Evolutionary conservation across 1,140 invertebrate genomes (phyloP).

Genomic region (Diorhabda elongata): DNA sequence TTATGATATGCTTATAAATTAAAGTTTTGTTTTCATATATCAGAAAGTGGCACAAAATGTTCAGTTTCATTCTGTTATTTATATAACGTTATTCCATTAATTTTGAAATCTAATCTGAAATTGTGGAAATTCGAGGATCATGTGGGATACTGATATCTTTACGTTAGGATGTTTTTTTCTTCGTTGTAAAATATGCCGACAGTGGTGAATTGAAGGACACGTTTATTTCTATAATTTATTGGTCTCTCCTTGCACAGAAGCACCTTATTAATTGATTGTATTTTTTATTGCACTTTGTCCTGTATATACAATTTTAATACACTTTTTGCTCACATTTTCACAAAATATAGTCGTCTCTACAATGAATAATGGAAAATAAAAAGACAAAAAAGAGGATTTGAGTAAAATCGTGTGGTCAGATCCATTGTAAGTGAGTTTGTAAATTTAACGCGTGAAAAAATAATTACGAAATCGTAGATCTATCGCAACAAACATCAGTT

Average conservation of each 20-base stretch:
- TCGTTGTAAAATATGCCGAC: not conserved
- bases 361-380: no score
- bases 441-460: no score
- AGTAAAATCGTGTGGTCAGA: no score
- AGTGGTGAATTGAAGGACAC: constrained; percentile 13
- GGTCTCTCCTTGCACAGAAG: constrained; percentile 18
- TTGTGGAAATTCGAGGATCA: not conserved
- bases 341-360: not conserved
- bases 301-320: not conserved
- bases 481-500: no score
- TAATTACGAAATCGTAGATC: no score
- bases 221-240: constrained; percentile 19
- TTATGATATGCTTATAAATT: no score
- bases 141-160: not conserved
- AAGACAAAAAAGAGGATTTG: no score
- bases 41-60: no score
- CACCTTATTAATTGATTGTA: not conserved
- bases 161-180: not conserved
- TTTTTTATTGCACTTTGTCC: not conserved
- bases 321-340: not conserved
- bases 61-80: no score
- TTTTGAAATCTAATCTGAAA: not conserved
- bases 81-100: no score
- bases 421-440: no score
- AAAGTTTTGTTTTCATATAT: no score